A percentile compares a stretch with the other conserved stretches of the same genome.
Conservation (phyloP, 2,888 invertebrate genomes). For the Drosophila nigricruria region DNA sequence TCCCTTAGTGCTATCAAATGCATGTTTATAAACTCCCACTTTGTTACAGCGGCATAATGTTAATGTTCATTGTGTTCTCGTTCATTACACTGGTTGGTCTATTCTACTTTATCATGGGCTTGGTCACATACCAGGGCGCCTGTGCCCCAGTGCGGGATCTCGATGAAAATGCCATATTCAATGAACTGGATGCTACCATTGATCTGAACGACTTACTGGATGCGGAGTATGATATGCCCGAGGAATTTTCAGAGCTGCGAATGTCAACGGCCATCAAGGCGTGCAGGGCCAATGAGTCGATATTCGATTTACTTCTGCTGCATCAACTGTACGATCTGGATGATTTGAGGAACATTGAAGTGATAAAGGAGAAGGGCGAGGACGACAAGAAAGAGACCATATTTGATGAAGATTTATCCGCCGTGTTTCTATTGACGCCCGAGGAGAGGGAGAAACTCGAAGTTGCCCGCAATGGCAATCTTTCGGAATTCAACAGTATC, state of each 20-base stretch:
- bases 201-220: constrained; percentile 8
- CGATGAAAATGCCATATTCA: constrained; percentile 38
- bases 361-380: background rate
- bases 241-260: constrained; percentile 5
- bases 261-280: constrained; percentile 43
- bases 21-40: background rate
- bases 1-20: background rate
- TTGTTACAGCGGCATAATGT: constrained; percentile 87
- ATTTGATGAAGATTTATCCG: constrained; percentile 33
- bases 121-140: constrained; percentile 89
- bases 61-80: constrained; percentile 91
- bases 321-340: constrained; percentile 21
- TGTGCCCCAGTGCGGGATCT: constrained; percentile 89
- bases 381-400: background rate
- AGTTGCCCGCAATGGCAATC: background rate
- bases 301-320: constrained; percentile 35
- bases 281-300: constrained; percentile 47
- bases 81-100: constrained; percentile 88
- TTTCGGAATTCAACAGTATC: constrained; percentile 36
- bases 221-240: accelerated
- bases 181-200: constrained; percentile 33
- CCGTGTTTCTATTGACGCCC: constrained; percentile 13
- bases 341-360: constrained; percentile 4
- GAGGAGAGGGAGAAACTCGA: constrained; percentile 1
- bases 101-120: constrained; percentile 89